phyloP scores from a whole-genome alignment of 2,797 vertebrate genomes.

The Hemibagrus guttatus region DNA sequence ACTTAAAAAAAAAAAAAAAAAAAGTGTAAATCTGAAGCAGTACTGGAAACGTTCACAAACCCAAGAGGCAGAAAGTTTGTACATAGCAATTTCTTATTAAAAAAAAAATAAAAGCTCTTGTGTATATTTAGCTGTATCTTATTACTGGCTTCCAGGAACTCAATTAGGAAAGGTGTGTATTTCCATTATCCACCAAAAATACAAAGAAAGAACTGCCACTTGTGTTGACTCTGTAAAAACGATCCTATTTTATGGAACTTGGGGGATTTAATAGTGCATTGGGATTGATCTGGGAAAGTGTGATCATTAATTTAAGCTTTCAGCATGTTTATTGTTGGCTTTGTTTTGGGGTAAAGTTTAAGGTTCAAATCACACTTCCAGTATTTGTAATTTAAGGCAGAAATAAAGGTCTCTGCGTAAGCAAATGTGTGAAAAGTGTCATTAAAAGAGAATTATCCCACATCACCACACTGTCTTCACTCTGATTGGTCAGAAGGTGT shows the following conservation, averaged over 20 bases:
- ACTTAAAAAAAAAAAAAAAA: constrained; percentile 44
- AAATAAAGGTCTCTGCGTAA: constrained; percentile 48
- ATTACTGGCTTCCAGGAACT: not conserved
- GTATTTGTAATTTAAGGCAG: constrained; percentile 41
- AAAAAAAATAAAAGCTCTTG: constrained; percentile 42
- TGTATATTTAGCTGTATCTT: constrained; percentile 54
- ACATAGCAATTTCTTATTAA: constrained; percentile 23
- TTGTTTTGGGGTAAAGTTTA: not conserved
- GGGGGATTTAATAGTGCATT: too few relatives aligned
- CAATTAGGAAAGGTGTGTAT: constrained; percentile 1
- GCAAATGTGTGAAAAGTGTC: constrained; percentile 3
- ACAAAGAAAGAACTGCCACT: not conserved
- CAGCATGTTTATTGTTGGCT: constrained; percentile 16
- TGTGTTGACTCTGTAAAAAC: not conserved
- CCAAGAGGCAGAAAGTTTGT: constrained; percentile 16
- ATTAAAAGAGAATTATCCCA: not conserved
- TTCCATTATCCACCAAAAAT: not conserved
- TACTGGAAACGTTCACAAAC: constrained; percentile 1
- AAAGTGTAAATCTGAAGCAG: constrained; percentile 60
- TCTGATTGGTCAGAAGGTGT: not conserved
- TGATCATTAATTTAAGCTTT: constrained; percentile 11
- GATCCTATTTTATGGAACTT: not conserved
- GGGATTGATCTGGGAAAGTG: not conserved
- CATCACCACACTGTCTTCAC: not conserved
- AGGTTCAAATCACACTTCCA: constrained; percentile 10